Base-by-base conservation (phyloP, 2,113 vertebrate genomes). In the Phalacrocorax pelagicus region DNA sequence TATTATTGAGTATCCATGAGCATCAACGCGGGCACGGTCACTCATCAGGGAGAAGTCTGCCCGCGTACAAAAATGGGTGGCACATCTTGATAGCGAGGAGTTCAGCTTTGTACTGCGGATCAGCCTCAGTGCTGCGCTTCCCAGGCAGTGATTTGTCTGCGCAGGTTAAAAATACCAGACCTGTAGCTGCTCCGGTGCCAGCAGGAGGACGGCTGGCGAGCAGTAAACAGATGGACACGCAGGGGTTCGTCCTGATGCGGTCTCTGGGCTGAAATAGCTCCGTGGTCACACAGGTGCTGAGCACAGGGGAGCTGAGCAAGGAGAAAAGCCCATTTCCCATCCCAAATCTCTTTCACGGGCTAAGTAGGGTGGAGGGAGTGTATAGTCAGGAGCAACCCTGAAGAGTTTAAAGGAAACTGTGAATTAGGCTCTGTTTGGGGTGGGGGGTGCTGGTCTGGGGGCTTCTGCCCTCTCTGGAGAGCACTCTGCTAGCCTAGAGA, bases 221-320 rank as follows among this genome's bases (percentile, higher is more conserved):
- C 20, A 80, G 84, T 47, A 55, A 84, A 36, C 59, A 52, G 66
- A 73, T 38, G 71, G 81, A 5, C 15, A n/a, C 9, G 27, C 81
- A 73, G 66, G 83, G 66, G 79, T 93, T 94, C 26, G 32, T 86
- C 57, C 90, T 10, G 74, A 59, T 65, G 61, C 19, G 42, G 42
- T 74, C 5, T 55, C 36, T 78, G 20, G 49, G 73, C 42, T 86
- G 63, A 75, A 85, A 66, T 67, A 27, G 34, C 24, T 54, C 89
- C 38, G 51, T n/a, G 34, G 26, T 10, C 29, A 30, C 0, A 1
- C 29, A 42, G 12, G 14, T 34, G 30, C 49, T 57, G 51, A 24
- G 44, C 0, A 1, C 0, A 0, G 32, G 20, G 44, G 11, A 21
- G 34, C 12, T 10, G 46, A 22, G 69, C 54, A 42, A 67, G 54